Evolutionary conservation across 2,888 invertebrate species (phyloP).

Genomic region (Coremacera marginata): DNA sequence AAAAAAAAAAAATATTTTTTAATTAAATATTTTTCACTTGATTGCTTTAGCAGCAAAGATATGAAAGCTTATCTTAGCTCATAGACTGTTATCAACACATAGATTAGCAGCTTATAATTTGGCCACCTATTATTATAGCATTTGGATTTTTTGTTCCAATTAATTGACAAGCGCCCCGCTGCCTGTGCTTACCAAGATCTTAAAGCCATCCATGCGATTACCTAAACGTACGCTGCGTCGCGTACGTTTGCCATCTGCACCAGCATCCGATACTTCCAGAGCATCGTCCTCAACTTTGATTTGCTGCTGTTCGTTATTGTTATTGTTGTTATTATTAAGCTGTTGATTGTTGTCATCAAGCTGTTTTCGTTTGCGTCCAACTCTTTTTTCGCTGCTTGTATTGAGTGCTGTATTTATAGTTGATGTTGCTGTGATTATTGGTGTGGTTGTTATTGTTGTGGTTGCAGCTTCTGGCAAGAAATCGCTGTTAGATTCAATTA

Average conservation of each 20-base stretch:
- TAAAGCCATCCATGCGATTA: conserved; percentile 60
- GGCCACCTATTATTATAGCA: background rate
- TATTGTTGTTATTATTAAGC: background rate
- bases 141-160: background rate
- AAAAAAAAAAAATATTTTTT: background rate
- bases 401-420: conserved; percentile 17
- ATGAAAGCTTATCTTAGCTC: conserved; percentile 1
- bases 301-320: background rate
- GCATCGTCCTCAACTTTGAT: conserved; percentile 56
- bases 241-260: conserved; percentile 55
- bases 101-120: conserved; percentile 12
- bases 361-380: conserved; percentile 43
- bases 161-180: too few relatives aligned
- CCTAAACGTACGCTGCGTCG: conserved; percentile 65
- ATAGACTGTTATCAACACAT: conserved; percentile 7
- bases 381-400: conserved; percentile 7
- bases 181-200: conserved; percentile 49
- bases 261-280: conserved; percentile 28
- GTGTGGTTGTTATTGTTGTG: background rate
- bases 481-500: background rate
- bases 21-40: background rate
- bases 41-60: background rate
- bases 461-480: background rate
- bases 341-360: conserved; percentile 29
- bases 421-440: background rate